These are phyloP conservation scores for Vulpes ferrilata DNA, from an alignment of 2,113 vertebrate species.

Conservation along the genomic window DNA sequence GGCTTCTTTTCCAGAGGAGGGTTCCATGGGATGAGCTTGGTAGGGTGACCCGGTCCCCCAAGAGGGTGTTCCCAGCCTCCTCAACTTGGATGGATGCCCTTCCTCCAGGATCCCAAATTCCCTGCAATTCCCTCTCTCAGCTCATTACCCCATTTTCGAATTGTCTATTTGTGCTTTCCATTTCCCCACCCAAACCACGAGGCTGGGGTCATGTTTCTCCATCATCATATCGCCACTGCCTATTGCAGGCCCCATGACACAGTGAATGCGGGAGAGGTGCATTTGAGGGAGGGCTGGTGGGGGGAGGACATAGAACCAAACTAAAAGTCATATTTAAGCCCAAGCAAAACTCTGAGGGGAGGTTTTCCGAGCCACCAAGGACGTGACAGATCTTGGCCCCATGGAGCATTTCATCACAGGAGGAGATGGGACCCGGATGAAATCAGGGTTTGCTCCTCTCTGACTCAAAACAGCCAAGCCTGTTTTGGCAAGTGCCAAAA, in stretches of 20 bases:
- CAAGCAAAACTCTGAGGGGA: neutral
- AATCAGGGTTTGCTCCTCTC: neutral
- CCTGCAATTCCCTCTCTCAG: neutral
- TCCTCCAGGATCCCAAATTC: neutral
- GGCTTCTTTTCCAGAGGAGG: neutral
- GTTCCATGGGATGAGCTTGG: neutral
- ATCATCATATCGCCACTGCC: neutral
- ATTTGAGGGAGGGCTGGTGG: neutral
- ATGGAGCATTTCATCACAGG: neutral
- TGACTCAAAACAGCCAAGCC: neutral
- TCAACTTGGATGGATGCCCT: accelerated
- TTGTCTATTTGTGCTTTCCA: neutral
- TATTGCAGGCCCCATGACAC: neutral
- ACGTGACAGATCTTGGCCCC: neutral
- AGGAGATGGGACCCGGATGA: neutral
- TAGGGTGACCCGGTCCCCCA: neutral
- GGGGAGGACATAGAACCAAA: neutral
- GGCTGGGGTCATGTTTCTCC: neutral
- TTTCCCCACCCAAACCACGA: neutral
- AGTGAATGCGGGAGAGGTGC: too few relatives aligned
- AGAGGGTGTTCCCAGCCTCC: neutral
- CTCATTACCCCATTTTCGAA: neutral
- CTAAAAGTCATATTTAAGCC: neutral
- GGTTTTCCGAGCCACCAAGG: neutral
- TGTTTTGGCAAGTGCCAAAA: too few relatives aligned